Conservation (phyloP, 2,113 vertebrate species). For the western clawed frog (Xenopus tropicalis) region UCB_Xtro_10.0 CM004451.2:20933501-20934000, state of each 20-base stretch:
- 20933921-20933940: neutral
- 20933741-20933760: constrained; percentile 21
- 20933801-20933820: neutral
- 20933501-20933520: too few species aligned
- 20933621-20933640: neutral
- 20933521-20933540: too few species aligned
- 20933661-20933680: too few species aligned
- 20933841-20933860: neutral
- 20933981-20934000: neutral
- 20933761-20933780: constrained; percentile 14
- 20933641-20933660: too few species aligned
- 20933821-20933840: neutral
- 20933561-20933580: too few species aligned
- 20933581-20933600: neutral
- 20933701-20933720: neutral
- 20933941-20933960: neutral
- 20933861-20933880: neutral
- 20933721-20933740: neutral
- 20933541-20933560: too few species aligned
- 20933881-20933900: neutral
- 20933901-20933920: neutral
- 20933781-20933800: constrained; percentile 4
- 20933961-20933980: constrained; percentile 14
- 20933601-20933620: neutral
- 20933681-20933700: too few species aligned